These are phyloP conservation scores for Trichoplusia ni DNA, from an alignment of 1,140 invertebrate genomes.

Conservation along the genomic window DNA sequence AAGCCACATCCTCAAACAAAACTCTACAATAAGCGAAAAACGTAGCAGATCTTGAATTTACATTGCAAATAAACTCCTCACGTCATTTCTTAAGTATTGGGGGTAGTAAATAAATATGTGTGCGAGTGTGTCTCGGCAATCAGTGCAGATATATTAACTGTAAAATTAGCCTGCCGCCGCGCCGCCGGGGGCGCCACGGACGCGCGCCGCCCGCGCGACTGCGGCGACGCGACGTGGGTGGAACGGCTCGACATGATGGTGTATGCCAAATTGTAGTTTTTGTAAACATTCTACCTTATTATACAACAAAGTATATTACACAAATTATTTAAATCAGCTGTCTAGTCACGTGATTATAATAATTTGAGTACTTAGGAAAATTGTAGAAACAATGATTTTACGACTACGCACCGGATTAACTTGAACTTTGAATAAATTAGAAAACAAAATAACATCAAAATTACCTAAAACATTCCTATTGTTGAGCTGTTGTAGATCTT, in stretches of 20 bases:
- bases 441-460: no score
- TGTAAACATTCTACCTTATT: background rate
- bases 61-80: conserved; percentile 48
- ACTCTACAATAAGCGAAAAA: conserved; percentile 13
- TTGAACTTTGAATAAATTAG: no score
- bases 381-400: no score
- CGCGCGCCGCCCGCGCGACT: conserved; percentile 35
- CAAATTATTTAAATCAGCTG: no score
- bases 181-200: conserved; percentile 48
- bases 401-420: no score
- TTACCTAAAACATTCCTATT: no score
- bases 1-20: background rate
- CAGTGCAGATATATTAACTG: conserved; percentile 67
- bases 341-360: no score
- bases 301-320: no score
- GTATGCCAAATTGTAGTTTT: background rate
- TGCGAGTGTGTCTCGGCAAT: conserved; percentile 54
- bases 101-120: conserved; percentile 54
- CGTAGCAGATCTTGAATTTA: conserved; percentile 33
- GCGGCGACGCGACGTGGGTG: conserved; percentile 53
- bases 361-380: no score
- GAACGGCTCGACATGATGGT: conserved; percentile 24
- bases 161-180: conserved; percentile 60
- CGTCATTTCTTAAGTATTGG: conserved; percentile 45
- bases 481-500: no score